A percentile compares a stretch with the other conserved stretches of the same genome.
Conservation (phyloP, 2,113 vertebrate genomes). For the Muscicapa adusta region DNA sequence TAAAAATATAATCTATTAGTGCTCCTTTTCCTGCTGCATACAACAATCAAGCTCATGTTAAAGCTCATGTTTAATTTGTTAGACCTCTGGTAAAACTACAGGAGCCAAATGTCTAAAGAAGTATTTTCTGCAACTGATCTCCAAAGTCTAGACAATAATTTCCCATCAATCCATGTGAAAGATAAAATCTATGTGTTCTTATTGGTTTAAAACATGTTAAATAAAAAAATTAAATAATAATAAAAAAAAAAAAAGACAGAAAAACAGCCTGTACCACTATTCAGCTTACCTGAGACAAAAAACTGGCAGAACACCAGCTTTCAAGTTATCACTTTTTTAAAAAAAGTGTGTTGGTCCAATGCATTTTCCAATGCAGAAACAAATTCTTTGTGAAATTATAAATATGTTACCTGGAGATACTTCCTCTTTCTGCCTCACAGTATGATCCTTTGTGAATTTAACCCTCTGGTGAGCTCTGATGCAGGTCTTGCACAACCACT, state of each 20-base stretch:
- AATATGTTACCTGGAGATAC: constrained; percentile 87
- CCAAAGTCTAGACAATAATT: neutral
- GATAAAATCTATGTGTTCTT: neutral
- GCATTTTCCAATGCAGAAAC: neutral
- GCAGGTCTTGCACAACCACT: constrained; percentile 95
- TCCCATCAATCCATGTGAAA: neutral
- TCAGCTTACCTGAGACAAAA: neutral
- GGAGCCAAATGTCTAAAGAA: neutral
- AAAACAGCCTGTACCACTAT: neutral
- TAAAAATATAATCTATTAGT: neutral
- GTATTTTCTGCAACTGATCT: neutral
- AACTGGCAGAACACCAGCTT: neutral
- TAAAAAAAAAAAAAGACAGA: neutral
- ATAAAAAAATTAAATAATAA: neutral
- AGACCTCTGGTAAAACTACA: neutral
- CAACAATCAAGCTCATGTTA: neutral
- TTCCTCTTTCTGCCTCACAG: constrained; percentile 94
- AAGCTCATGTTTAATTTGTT: neutral
- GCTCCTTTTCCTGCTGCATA: neutral
- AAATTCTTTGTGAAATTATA: neutral
- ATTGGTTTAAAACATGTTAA: neutral
- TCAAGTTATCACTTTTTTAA: neutral
- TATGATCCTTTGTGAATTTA: constrained; percentile 97
- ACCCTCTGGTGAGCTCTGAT: constrained; percentile 96
- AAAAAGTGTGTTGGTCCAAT: neutral